Conservation (phyloP, 2,113 vertebrate genomes). For the Sturnira hondurensis region DNA sequence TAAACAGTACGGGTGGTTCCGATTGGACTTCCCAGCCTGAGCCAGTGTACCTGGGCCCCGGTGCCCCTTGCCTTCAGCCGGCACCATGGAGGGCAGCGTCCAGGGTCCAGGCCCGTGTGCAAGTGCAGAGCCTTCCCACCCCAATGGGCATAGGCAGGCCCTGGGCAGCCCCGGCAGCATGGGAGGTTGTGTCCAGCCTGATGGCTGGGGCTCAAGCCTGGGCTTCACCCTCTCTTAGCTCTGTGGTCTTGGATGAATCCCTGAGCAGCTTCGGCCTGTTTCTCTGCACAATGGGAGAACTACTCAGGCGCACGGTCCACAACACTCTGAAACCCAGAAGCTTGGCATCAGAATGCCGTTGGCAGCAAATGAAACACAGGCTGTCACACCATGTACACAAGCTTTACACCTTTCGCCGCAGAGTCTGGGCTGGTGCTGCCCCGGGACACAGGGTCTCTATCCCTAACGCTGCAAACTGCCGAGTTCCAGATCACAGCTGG, state of each 20-base stretch:
- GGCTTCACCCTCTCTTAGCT: neutral
- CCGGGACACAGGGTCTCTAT: neutral
- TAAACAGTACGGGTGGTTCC: neutral
- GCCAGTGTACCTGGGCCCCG: accelerated
- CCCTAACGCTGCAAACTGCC: neutral
- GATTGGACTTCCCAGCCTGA: neutral
- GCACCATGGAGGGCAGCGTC: accelerated
- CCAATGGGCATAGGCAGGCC: accelerated
- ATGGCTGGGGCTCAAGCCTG: neutral
- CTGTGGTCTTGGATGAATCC: neutral
- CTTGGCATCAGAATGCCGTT: accelerated
- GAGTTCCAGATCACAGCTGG: neutral
- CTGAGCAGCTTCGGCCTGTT: neutral
- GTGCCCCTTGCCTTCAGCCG: neutral
- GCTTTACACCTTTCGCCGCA: neutral
- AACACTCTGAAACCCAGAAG: neutral
- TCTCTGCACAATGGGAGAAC: neutral
- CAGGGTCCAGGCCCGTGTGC: accelerated
- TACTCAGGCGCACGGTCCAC: neutral
- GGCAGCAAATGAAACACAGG: accelerated
- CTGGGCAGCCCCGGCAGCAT: neutral
- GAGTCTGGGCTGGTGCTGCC: neutral
- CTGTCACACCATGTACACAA: accelerated
- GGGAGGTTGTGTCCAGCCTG: too few relatives aligned
- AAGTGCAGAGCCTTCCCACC: too few relatives aligned